These are phyloP conservation scores for Hydractinia symbiolongicarpus DNA, from an alignment of 30 jellyfish, hydroid and myxozoan species.

Conservation along the genomic window DNA sequence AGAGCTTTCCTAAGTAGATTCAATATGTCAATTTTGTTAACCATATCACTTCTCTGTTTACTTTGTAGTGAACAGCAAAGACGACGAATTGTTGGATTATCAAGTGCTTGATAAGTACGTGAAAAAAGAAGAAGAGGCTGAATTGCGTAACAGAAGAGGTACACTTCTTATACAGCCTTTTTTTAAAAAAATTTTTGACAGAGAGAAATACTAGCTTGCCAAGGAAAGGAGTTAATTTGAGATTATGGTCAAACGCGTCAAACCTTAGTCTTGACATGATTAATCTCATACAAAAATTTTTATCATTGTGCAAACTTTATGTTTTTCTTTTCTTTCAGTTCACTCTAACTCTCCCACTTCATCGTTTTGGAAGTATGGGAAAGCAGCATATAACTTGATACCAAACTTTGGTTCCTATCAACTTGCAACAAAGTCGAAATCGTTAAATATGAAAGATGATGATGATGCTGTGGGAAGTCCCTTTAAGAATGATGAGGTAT, in stretches of 20 bases:
- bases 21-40: background rate
- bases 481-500: slow-evolving; percentile 29
- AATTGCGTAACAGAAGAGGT: slow-evolving; percentile 63
- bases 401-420: slow-evolving; percentile 89
- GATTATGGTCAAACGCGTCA: no score
- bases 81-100: slow-evolving; percentile 49
- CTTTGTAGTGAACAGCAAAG: slow-evolving; percentile 14
- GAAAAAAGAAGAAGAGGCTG: slow-evolving; percentile 61
- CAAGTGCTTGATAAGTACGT: slow-evolving; percentile 66
- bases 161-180: no score
- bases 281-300: no score
- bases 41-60: background rate
- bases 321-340: slow-evolving; percentile 23
- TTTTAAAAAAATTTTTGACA: no score
- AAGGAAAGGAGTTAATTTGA: no score
- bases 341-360: slow-evolving; percentile 46
- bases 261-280: no score
- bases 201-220: no score
- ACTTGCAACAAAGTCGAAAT: slow-evolving; percentile 75
- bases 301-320: no score
- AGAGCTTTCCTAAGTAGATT: no score
- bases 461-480: slow-evolving; percentile 31
- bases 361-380: slow-evolving; percentile 79
- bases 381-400: slow-evolving; percentile 64
- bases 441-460: slow-evolving; percentile 26